A percentile compares a stretch with the other conserved stretches of the same genome.
Evolutionary conservation across 2,113 vertebrate species (phyloP).

Genomic region (Lycocorax pyrrhopterus): DNA sequence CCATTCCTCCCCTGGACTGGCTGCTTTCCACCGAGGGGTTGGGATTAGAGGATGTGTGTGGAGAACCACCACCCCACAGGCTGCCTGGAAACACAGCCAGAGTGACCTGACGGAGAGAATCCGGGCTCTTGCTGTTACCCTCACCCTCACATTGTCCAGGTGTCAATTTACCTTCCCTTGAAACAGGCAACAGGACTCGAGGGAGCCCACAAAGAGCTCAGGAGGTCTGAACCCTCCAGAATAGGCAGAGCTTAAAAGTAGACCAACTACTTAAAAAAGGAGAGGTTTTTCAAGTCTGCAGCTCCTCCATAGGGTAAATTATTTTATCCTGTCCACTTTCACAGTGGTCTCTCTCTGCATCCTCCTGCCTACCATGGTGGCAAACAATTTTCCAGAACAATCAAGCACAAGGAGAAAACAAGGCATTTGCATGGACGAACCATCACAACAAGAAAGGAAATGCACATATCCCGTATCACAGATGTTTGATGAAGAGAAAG

Average conservation of each 20-base stretch:
- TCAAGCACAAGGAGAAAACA: background rate
- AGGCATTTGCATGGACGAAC: background rate
- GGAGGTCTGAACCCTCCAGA: background rate
- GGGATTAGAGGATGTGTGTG: background rate
- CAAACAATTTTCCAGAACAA: background rate
- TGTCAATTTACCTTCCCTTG: background rate
- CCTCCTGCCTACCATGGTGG: background rate
- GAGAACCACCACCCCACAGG: background rate
- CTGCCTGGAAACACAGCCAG: background rate
- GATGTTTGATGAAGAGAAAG: background rate
- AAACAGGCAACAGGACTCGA: background rate
- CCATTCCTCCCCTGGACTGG: background rate
- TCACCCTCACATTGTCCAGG: background rate
- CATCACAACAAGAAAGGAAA: background rate
- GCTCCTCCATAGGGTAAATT: background rate
- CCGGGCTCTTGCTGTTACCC: background rate
- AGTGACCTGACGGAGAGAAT: background rate
- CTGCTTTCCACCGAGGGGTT: background rate
- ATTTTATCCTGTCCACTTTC: background rate
- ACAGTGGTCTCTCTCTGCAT: background rate
- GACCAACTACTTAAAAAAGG: background rate
- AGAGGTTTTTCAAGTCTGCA: background rate
- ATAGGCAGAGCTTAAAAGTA: background rate
- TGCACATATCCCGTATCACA: background rate
- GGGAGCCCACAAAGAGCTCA: background rate